A percentile compares a stretch with the other conserved stretches of the same genome.
Conservation (phyloP, 1,140 invertebrate genomes). For the Saxidomus purpurata region DNA sequence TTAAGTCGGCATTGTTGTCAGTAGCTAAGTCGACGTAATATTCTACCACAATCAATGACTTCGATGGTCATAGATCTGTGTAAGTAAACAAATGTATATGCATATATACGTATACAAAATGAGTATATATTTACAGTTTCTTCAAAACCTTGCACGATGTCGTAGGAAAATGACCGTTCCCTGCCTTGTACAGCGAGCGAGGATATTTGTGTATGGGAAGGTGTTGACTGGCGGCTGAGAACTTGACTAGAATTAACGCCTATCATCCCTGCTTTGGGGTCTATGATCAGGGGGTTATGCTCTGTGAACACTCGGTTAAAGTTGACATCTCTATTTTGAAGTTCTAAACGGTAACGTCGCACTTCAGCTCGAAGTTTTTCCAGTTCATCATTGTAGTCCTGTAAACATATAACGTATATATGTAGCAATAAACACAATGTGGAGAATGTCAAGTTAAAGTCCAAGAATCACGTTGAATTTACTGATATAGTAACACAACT, state of each 20-base stretch:
- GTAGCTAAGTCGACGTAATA: too few relatives aligned
- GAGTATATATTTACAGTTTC: conserved; percentile 63
- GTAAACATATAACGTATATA: too few relatives aligned
- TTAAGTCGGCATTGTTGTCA: too few relatives aligned
- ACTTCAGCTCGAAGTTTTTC: conserved; percentile 82
- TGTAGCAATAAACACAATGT: too few relatives aligned
- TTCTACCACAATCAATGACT: too few relatives aligned
- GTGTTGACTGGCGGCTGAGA: conserved; percentile 34
- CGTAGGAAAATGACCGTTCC: conserved; percentile 75
- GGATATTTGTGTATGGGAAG: conserved; percentile 8
- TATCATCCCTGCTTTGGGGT: conserved; percentile 76
- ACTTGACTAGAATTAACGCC: conserved; percentile 53
- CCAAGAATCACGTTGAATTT: too few relatives aligned
- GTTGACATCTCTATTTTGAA: conserved; percentile 84
- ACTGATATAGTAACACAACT: too few relatives aligned
- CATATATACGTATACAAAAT: neutral
- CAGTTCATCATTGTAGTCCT: conserved; percentile 83
- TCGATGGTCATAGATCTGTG: too few relatives aligned
- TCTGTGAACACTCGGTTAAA: conserved; percentile 85
- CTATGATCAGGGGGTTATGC: conserved; percentile 79
- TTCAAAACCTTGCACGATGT: conserved; percentile 74
- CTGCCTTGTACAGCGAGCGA: conserved; percentile 63
- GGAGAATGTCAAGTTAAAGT: too few relatives aligned
- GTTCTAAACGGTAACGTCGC: conserved; percentile 82
- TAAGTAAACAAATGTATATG: too few relatives aligned